Base-by-base conservation (phyloP, 2,888 invertebrate species). In the Caradrina clavipalpis region DNA sequence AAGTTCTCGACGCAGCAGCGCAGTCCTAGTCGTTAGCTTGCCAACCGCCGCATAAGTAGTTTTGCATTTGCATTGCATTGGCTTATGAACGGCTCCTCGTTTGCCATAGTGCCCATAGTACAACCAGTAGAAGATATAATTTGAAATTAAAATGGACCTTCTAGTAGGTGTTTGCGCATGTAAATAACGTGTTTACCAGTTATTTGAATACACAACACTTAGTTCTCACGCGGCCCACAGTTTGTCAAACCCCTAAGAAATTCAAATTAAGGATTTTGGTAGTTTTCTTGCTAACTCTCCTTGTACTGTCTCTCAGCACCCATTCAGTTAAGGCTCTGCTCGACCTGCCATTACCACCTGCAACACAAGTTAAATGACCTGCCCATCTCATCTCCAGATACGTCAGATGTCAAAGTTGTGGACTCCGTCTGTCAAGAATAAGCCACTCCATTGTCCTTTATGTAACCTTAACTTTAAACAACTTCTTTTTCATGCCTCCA, bases 111-210 rank as follows among this genome's bases (percentile, higher is more conserved):
- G 39, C 45, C 45, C 17, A 45, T 45, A 56, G 31, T 45, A 53
- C 47, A 49, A 22, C 31, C 67, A 56, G 15, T 35, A 51, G n/a
- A 35, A 51, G 21, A 45, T 56, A 66, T 26, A 64, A 65, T 75
- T 78, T 74, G 21, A 70, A 78, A 78, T 78, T 78, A 62, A 64
- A 79, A 79, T 75, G 15, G 19, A 39, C 11, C 56, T 60, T 47
- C 31, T 35, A 60, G 51, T 65, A 60, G 45, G 45, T 45, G 45
- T 39, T 51, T 42, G 50, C 61, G 58, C 42, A 31, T 65, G 21
- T 64, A 62, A 11, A 73, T 73, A n/a, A 58, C 26, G n/a, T 63
- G 49, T 53, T 49, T 62, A 39, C 70, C 19, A 59, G 26, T 31
- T 53, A 61, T 22, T 62, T 58, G 55, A 26, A 54, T 59, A 50